Conservation (phyloP, 2,113 vertebrate species). For the Bothrops jararaca region DNA sequence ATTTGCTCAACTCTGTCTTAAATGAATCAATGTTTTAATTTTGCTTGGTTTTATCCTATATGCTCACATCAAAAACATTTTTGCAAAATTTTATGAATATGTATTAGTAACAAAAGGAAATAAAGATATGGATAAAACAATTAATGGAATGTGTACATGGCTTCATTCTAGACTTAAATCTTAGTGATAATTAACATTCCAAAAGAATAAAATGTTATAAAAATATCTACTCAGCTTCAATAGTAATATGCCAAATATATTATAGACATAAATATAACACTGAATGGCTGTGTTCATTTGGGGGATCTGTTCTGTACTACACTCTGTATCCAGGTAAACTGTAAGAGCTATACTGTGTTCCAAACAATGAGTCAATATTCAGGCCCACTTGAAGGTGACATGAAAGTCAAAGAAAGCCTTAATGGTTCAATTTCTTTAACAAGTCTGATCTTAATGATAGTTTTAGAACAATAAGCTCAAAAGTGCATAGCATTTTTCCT, state of each 20-base stretch:
- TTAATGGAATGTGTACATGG: not conserved
- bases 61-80: not conserved
- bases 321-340: not conserved
- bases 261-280: not conserved
- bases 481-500: not conserved
- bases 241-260: not conserved
- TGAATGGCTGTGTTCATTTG: not conserved
- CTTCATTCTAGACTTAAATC: not conserved
- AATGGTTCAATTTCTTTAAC: conserved; percentile 6
- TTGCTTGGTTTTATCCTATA: not conserved
- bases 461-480: conserved; percentile 5
- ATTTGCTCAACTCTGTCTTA: not conserved
- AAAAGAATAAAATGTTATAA: not conserved
- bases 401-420: not conserved
- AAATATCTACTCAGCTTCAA: not conserved
- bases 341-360: not conserved
- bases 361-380: not conserved
- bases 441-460: not conserved
- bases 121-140: not conserved
- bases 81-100: not conserved
- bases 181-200: not conserved
- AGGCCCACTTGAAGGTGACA: conserved; percentile 6
- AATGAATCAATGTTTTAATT: not conserved
- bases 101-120: not conserved
- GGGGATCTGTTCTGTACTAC: not conserved